Base-by-base conservation (phyloP, 2,797 vertebrate genomes). In the Anabacerthia variegaticeps region DNA sequence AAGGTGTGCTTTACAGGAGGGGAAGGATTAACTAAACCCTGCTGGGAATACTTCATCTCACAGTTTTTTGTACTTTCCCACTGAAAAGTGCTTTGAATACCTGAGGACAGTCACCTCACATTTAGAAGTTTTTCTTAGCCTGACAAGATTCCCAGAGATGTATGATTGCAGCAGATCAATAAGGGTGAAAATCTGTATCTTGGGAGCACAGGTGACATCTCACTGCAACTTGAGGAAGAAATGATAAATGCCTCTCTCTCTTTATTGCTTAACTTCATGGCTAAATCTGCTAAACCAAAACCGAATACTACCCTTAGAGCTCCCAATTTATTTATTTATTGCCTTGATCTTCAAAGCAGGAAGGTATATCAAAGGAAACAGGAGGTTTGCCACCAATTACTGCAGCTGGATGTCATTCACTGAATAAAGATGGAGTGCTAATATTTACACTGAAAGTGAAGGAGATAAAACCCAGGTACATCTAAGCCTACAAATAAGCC, bases 281-380 rank as follows among this genome's bases (percentile, higher is more conserved):
- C 69, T 88, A 74, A 75, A 82, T 79, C 93, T 93, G 67, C 85
- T 93, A 76, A 95, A 85, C 44, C 63, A 76, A 93, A 95, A 82
- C 8, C 28, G 67, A 51, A 76, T 85, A 90, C 84, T 92, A 67
- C 63, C 30, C 59, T 93, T 80, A 78, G 77, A 94, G 88, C 76
- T 88, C 63, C 56, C 71, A 44, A 65, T 88, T 92, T 80, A 95
- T 89, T 96, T 78, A 95, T 94, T 96, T 90, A 74, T 94, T 74
- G 71, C 93, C 95, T 95, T 96, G 89, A 96, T 95, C 95, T 97
- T 96, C 95, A 97, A 96, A 97, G 94, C 37, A 92, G 67, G 44
- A 88, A 91, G 51, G 74, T 93, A 58, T 87, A 95, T 95, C 94
- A 96, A 96, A 97, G 44, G 67, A 85, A 95, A 92, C 83, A 82